Evolutionary conservation across 2,888 invertebrate species (phyloP), one percentile per base, ranked within the genome.

Genomic region (Caenorhabditis virilis): DNA sequence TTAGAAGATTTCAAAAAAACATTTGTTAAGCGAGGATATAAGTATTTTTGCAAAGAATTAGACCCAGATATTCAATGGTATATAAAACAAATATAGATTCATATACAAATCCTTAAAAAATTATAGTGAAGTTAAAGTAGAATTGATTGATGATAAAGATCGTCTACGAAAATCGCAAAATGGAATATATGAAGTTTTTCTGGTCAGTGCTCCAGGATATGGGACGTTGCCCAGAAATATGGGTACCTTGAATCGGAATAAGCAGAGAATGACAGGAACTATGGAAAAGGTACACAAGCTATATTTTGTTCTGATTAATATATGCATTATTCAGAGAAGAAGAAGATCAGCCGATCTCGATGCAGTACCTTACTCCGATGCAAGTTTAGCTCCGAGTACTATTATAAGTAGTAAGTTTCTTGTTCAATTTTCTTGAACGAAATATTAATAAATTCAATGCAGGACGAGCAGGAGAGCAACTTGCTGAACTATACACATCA

Each of bases 381-480:
- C 59, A 9, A 56, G 55, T 56, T 30, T 65, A 13, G 55, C 59
- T 9, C 52, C 59, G 6, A 59, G 64, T 15, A 66, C 66, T 0
- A 46, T 66, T 23, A 50, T 66, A 7, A 66, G 66, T 48, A 43
- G 64, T 53, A 26, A 56, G 56, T 57, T 39, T 26, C 13, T n/a
- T 45, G 4, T 45, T 45, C 7, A 22, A 9, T 36, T n/a, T n/a
- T n/a, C n/a, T n/a, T 36, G 5, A n/a, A 36, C 13, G 15, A n/a
- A 36, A 36, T 11, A 9, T 41, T 22, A 41, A 41, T 7, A 41
- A 16, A 16, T 6, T 11, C 6, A 16, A 35, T 61, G 30, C 45
- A 67, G 67, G 75, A 42, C 42, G 80, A 39, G 80, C 80, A 11
- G 80, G 80, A 2, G 80, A 80, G 49, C 73, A 77, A 35, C 58